phyloP scores from a whole-genome alignment of 2,113 vertebrate genomes.

The Andinoacara biseriatus region DNA sequence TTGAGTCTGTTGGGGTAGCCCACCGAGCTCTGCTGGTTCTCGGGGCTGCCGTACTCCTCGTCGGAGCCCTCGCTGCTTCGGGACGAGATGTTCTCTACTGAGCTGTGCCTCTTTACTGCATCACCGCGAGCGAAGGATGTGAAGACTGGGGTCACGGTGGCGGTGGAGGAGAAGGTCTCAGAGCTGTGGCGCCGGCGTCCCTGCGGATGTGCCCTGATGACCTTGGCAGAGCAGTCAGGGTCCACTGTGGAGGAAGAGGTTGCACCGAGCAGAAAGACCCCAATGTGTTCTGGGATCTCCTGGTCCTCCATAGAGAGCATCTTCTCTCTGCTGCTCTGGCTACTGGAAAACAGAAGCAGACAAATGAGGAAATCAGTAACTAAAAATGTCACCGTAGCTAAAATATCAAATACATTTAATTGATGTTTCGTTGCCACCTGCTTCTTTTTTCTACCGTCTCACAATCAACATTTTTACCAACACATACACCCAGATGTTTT shows the following conservation, averaged over 20 bases:
- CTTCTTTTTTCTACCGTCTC: background rate
- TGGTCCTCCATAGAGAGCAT: conserved; percentile 82
- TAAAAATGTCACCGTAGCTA: background rate
- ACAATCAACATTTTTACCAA: background rate
- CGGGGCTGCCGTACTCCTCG: conserved; percentile 83
- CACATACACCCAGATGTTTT: background rate
- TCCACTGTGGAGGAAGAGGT: conserved; percentile 81
- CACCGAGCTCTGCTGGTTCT: conserved; percentile 85
- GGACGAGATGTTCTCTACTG: conserved; percentile 94
- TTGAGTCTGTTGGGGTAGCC: conserved; percentile 93
- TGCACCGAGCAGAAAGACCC: conserved; percentile 81
- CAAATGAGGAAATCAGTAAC: background rate
- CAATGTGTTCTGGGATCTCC: conserved; percentile 61
- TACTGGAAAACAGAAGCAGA: conserved; percentile 56
- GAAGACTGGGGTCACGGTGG: conserved; percentile 94
- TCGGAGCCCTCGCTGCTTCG: conserved; percentile 88
- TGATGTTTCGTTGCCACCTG: background rate
- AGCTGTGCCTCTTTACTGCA: conserved; percentile 89
- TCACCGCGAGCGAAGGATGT: conserved; percentile 92
- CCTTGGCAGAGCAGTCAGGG: conserved; percentile 92
- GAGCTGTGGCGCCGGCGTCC: conserved; percentile 97
- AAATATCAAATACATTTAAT: background rate
- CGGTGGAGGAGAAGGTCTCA: conserved; percentile 95
- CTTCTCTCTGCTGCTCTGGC: conserved; percentile 81
- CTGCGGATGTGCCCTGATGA: conserved; percentile 92